Conservation (phyloP, 2,113 vertebrate species). For the Balaeniceps rex region DNA sequence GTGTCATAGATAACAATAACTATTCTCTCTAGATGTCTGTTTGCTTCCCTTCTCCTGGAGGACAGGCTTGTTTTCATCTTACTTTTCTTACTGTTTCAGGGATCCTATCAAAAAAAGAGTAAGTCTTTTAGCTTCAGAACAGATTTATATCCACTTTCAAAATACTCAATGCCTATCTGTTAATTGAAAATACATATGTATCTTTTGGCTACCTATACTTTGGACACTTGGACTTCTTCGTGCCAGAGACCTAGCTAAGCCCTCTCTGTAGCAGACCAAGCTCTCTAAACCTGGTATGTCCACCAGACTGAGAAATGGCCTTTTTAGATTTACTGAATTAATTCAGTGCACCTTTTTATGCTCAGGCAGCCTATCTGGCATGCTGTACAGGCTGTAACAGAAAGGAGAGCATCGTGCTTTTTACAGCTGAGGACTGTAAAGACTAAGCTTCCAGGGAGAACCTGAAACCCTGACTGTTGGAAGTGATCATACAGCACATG, state of each 20-base stretch:
- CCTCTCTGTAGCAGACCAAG: not conserved
- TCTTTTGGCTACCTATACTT: not conserved
- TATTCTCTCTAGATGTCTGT: not conserved
- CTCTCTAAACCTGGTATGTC: not conserved
- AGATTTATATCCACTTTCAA: not conserved
- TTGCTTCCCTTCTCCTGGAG: not conserved
- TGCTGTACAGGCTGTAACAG: not conserved
- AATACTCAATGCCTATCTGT: not conserved
- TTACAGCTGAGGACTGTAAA: not conserved
- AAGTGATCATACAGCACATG: not conserved
- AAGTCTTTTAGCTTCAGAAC: not conserved
- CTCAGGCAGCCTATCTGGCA: not conserved
- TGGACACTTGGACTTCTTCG: not conserved
- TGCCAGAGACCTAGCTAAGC: not conserved
- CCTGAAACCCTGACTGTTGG: not conserved
- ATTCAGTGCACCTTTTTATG: not conserved
- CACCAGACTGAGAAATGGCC: not conserved
- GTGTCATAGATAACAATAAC: not conserved
- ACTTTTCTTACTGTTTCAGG: not conserved
- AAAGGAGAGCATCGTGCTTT: not conserved
- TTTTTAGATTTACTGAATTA: not conserved
- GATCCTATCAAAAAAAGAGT: not conserved
- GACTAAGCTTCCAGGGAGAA: not conserved
- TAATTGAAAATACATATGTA: not conserved
- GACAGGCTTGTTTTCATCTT: not conserved